A percentile compares a stretch with the other conserved stretches of the same genome.
Evolutionary conservation across 2,797 vertebrate genomes (phyloP).

Genomic region (Tympanoctomys barrerae): DNA sequence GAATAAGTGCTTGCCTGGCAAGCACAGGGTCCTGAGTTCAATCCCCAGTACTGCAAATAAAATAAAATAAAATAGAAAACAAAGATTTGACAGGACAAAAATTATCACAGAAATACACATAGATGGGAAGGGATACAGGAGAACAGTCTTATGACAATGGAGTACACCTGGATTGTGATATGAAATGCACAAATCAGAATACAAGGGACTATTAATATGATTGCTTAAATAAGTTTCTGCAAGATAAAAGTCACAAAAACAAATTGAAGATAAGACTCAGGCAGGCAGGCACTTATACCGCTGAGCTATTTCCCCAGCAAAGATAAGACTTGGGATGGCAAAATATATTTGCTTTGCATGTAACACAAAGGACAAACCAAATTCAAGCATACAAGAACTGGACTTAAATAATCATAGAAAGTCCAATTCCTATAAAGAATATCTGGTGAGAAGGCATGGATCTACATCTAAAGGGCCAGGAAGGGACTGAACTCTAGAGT

Average conservation of each 20-base stretch:
- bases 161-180: not conserved
- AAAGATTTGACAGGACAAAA: too few relatives aligned
- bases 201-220: not conserved
- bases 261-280: not conserved
- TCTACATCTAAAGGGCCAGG: not conserved
- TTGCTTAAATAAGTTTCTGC: slow-evolving; percentile 48
- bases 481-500: not conserved
- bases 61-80: too few relatives aligned
- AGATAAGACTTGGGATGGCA: not conserved
- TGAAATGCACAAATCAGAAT: slow-evolving; percentile 34
- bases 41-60: too few relatives aligned
- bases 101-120: not conserved
- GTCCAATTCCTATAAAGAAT: not conserved
- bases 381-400: slow-evolving; percentile 5
- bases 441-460: slow-evolving; percentile 10
- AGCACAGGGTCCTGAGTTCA: too few relatives aligned
- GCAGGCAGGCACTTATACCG: too few relatives aligned
- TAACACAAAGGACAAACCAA: slow-evolving; percentile 45
- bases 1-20: too few relatives aligned
- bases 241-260: slow-evolving; percentile 42
- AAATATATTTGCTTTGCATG: slow-evolving; percentile 21
- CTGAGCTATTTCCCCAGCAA: too few relatives aligned
- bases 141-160: slow-evolving; percentile 1
- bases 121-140: not conserved
- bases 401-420: not conserved